Percentiles rank a stretch among this genome's conserved stretches.
phyloP scores from a whole-genome alignment of 2,888 invertebrate species.

The Pandemis cinnamomeana region DNA sequence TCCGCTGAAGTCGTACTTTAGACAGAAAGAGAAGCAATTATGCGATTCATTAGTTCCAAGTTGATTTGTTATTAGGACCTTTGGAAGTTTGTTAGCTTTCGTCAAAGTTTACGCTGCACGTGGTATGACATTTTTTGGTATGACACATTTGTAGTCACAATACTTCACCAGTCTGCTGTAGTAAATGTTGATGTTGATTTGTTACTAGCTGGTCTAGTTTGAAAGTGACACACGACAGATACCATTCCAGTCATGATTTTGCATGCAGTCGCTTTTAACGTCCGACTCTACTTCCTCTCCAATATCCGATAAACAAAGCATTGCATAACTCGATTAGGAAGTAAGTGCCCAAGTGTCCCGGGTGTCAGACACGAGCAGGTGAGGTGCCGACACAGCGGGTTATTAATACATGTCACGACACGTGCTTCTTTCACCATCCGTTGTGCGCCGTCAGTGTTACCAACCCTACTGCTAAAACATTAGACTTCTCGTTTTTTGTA shows the following conservation, averaged over 20 bases:
- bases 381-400: slow-evolving; percentile 36
- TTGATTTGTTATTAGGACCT: not conserved
- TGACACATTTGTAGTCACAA: too few relatives aligned
- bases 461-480: not conserved
- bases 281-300: slow-evolving; percentile 7
- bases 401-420: slow-evolving; percentile 37
- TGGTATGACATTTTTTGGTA: not conserved
- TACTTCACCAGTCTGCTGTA: too few relatives aligned
- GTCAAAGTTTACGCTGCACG: not conserved
- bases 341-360: slow-evolving; percentile 34
- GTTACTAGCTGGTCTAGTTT: not conserved
- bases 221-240: not conserved
- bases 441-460: slow-evolving; percentile 1
- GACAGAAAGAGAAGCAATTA: not conserved
- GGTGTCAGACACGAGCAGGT: slow-evolving; percentile 29
- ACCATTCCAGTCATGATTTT: not conserved
- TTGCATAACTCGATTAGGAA: slow-evolving; percentile 35
- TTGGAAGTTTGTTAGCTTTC: not conserved
- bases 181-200: too few relatives aligned
- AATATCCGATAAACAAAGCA: slow-evolving; percentile 2
- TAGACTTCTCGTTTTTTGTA: too few relatives aligned
- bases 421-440: slow-evolving; percentile 39
- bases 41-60: not conserved
- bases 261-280: not conserved
- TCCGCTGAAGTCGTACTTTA: not conserved